A percentile compares a stretch with the other conserved stretches of the same genome.
phyloP scores from a whole-genome alignment of 2,797 vertebrate genomes.

The Xenentodon cancila region DNA sequence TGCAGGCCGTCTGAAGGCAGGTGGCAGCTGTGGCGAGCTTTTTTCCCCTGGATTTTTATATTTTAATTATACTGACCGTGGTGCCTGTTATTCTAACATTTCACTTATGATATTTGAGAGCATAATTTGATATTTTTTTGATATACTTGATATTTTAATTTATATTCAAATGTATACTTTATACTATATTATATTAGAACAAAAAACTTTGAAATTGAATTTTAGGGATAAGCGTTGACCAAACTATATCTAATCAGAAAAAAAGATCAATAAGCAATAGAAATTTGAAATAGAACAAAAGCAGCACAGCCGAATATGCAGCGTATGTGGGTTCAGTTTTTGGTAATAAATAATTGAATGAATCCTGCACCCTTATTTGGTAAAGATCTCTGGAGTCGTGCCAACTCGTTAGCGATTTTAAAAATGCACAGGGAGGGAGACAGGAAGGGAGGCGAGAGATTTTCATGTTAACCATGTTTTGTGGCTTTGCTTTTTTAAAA shows the following conservation, averaged over 20 bases:
- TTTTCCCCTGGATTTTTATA: no score
- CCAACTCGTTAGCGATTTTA: slow-evolving; percentile 45
- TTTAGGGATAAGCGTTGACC: neutral
- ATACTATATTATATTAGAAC: no score
- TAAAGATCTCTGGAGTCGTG: slow-evolving; percentile 40
- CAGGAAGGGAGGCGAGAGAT: neutral
- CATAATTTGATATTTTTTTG: no score
- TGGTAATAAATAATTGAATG: slow-evolving; percentile 15
- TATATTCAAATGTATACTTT: no score
- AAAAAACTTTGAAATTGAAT: no score
- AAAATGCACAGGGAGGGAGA: slow-evolving; percentile 12
- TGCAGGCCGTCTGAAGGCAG: no score
- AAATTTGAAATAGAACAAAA: neutral
- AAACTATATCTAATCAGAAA: neutral
- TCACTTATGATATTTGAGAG: no score
- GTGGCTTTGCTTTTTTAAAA: neutral
- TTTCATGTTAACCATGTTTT: neutral
- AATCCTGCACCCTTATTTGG: slow-evolving; percentile 30
- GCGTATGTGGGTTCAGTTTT: neutral
- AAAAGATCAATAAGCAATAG: no score
- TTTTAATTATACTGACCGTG: no score
- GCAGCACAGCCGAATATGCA: neutral
- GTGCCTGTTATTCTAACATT: no score
- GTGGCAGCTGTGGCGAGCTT: no score
- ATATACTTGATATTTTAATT: no score